Percentiles rank a stretch among this genome's conserved stretches.
Evolutionary conservation across 2,888 invertebrate genomes (phyloP).

Genomic region (Brachypalpus laphriformis): DNA sequence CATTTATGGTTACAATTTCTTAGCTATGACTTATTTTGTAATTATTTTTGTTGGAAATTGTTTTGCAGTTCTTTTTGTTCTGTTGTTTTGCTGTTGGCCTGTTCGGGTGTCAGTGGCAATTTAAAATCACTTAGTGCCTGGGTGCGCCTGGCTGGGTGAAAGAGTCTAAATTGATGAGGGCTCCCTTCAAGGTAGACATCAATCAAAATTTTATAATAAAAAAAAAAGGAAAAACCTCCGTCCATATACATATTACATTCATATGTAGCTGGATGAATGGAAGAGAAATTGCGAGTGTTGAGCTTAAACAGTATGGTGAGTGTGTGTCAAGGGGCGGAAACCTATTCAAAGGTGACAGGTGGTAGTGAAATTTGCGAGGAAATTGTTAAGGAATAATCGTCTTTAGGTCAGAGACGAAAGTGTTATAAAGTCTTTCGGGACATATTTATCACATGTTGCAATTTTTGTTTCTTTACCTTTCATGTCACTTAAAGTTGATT

Average conservation of each 20-base stretch:
- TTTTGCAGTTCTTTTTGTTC: conserved; percentile 37
- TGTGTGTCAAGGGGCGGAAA: conserved; percentile 31
- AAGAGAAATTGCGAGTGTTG: conserved; percentile 63
- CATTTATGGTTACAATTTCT: conserved; percentile 57
- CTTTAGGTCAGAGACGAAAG: conserved; percentile 8
- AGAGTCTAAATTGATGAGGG: conserved; percentile 58
- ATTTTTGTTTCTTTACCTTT: not conserved
- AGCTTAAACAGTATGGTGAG: not conserved
- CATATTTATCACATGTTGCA: not conserved
- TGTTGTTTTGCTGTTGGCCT: not conserved
- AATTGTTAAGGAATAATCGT: too few species aligned
- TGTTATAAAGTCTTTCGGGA: not conserved
- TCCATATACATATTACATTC: not conserved
- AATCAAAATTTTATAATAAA: conserved; percentile 53
- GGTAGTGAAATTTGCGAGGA: conserved; percentile 32
- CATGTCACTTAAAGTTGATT: not conserved
- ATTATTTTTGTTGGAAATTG: conserved; percentile 59
- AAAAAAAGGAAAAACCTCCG: not conserved
- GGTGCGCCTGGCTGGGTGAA: conserved; percentile 63
- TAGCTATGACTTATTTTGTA: conserved; percentile 64
- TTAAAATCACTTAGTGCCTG: conserved; percentile 70
- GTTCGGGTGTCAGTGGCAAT: conserved; percentile 63
- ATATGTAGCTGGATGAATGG: not conserved
- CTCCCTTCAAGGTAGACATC: conserved; percentile 70
- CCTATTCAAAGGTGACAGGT: conserved; percentile 44